These are phyloP conservation scores for Elysia crispata DNA, from an alignment of 2,888 invertebrate genomes.

Conservation along the genomic window DNA sequence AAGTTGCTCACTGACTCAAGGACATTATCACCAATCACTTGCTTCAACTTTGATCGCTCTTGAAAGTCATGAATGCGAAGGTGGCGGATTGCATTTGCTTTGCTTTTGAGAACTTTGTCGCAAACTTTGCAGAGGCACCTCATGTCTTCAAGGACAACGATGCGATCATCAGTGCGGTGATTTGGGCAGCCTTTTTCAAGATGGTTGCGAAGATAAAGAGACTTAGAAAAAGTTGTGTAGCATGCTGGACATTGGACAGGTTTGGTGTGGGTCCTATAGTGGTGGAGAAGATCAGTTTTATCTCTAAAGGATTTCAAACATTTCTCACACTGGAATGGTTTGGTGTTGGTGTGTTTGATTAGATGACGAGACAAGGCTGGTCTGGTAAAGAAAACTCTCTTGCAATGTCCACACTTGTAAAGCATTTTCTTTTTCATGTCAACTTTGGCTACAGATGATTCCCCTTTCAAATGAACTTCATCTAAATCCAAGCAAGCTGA, in stretches of 20 bases:
- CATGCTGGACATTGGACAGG: constrained; percentile 43
- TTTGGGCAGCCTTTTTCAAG: constrained; percentile 41
- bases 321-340: constrained; percentile 44
- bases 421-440: constrained; percentile 37
- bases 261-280: constrained; percentile 44
- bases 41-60: background rate
- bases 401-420: constrained; percentile 46
- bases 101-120: constrained; percentile 39
- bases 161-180: constrained; percentile 26
- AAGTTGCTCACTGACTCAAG: background rate
- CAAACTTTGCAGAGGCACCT: constrained; percentile 43
- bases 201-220: constrained; percentile 43
- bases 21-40: background rate
- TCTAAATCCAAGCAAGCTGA: background rate
- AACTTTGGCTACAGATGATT: no score
- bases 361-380: constrained; percentile 45
- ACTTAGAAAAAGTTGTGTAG: constrained; percentile 39
- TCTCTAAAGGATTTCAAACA: constrained; percentile 41
- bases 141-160: constrained; percentile 31
- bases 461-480: background rate
- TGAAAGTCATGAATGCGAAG: constrained; percentile 44
- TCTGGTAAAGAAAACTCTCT: constrained; percentile 36
- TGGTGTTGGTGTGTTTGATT: constrained; percentile 43
- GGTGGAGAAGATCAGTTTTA: constrained; percentile 45
- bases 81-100: constrained; percentile 42